Conservation (phyloP, 2,113 vertebrate genomes). For the Bucco capensis region DNA sequence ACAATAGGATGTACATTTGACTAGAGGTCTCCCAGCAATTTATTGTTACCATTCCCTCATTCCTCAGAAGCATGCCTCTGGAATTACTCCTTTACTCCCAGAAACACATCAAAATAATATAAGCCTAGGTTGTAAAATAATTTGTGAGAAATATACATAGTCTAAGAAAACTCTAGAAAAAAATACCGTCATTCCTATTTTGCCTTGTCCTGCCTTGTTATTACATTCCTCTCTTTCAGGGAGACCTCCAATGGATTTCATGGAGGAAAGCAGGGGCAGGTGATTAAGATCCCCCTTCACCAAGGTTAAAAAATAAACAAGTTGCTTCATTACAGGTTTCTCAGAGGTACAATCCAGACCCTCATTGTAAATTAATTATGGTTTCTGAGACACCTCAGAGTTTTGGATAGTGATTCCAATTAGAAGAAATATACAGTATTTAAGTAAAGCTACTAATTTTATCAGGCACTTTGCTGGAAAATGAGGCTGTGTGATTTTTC, state of each 20-base stretch:
- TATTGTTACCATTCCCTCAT: background rate
- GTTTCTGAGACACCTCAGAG: background rate
- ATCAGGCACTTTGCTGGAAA: background rate
- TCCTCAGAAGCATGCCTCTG: background rate
- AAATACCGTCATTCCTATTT: background rate
- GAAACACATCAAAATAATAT: background rate
- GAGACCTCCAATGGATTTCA: background rate
- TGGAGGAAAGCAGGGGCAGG: background rate
- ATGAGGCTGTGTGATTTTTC: background rate
- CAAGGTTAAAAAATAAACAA: background rate
- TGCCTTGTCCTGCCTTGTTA: background rate
- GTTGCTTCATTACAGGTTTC: background rate
- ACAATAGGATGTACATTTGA: rapidly evolving
- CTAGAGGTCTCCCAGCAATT: background rate
- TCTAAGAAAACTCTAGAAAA: background rate
- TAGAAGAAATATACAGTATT: background rate
- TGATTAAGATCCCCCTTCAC: background rate
- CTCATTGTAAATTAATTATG: background rate
- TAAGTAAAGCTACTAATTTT: background rate
- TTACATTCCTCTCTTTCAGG: background rate
- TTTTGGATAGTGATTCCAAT: background rate
- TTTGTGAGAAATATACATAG: background rate
- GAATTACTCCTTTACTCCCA: background rate
- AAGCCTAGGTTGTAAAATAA: background rate
- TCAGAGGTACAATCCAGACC: background rate